Conservation (phyloP, 2,113 vertebrate genomes). For the Otis tarda region DNA sequence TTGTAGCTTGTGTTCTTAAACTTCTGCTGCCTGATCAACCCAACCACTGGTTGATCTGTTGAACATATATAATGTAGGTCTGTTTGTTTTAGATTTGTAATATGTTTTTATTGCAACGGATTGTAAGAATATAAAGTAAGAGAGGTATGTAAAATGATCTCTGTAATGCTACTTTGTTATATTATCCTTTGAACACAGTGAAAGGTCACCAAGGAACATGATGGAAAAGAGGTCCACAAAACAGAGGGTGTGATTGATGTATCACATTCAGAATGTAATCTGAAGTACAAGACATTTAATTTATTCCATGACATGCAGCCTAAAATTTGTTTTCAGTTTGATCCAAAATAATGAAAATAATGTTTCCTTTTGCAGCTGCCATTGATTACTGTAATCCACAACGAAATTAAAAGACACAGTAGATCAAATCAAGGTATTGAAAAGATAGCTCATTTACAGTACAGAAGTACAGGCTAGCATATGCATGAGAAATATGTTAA, state of each 20-base stretch:
- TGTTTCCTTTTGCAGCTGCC: background rate
- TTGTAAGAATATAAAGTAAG: constrained; percentile 39
- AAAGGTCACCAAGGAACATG: constrained; percentile 27
- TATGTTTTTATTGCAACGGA: constrained; percentile 20
- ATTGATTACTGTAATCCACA: constrained; percentile 21
- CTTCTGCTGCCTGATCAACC: background rate
- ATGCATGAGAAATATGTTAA: constrained; percentile 34
- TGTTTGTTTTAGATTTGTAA: background rate
- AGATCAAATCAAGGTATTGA: constrained; percentile 4
- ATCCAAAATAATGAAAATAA: constrained; percentile 28
- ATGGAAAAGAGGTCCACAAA: constrained; percentile 16
- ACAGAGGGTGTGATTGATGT: constrained; percentile 14
- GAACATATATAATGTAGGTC: background rate
- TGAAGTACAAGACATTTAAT: constrained; percentile 26
- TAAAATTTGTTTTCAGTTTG: constrained; percentile 46
- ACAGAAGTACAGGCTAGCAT: background rate
- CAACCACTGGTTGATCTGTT: background rate
- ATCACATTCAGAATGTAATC: background rate
- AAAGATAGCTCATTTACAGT: constrained; percentile 1
- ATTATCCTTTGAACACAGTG: constrained; percentile 17
- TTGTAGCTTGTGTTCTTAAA: background rate
- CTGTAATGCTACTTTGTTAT: background rate
- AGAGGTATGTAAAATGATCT: background rate
- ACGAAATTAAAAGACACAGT: constrained; percentile 23
- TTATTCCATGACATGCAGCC: constrained; percentile 10